Evolutionary conservation across 1,140 invertebrate species (phyloP), one percentile per base, ranked within the genome.

Genomic region (Archegozetes longisetosus): DNA sequence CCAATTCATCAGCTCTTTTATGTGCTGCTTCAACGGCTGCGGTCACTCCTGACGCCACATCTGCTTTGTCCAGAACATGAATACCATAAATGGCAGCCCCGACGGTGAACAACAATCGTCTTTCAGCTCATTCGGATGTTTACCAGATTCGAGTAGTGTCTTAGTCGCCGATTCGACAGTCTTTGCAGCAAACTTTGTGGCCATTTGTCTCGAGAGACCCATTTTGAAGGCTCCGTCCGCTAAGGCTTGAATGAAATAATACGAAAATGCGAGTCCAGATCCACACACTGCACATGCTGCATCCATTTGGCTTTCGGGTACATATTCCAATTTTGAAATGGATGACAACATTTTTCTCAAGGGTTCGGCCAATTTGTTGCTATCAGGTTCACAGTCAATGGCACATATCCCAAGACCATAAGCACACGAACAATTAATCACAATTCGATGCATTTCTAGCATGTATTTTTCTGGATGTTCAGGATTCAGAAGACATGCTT

Each of bases 1-100:
- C 55, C 23, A 66, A 27, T 46, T 70, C 68, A 52, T 61, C 60
- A 4, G 70, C 66, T 54, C 65, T 63, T 55, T 69, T 63, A 25
- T 74, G 70, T 0, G 78, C 74, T 6, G 83, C 82, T 74, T 91
- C 85, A 40, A 97, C 81, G 25, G 93, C 92, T 24, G 84, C 84
- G 58, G 95, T 91, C 20, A 97, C 70, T 1, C 85, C 80, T 50
- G 78, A 70, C 81, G 80, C 67, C 83, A 85, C 72, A 76, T 71
- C 84, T 66, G 81, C 78, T 65, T 82, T 77, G 70, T 98, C 93
- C 32, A 97, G 76, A 68, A 82, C 79, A 70, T 88, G 84, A 52
- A 95, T 78, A 1, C 82, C 92, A 47, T 85, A 79, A 29, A 93
- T 90, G 0, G 92, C 94, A 2, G 85, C 76, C 80, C 80, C 17